These are phyloP conservation scores for Palythoa caribaeorum DNA, from an alignment of 92 coral and sea anemone genomes.

Conservation along the genomic window DNA sequence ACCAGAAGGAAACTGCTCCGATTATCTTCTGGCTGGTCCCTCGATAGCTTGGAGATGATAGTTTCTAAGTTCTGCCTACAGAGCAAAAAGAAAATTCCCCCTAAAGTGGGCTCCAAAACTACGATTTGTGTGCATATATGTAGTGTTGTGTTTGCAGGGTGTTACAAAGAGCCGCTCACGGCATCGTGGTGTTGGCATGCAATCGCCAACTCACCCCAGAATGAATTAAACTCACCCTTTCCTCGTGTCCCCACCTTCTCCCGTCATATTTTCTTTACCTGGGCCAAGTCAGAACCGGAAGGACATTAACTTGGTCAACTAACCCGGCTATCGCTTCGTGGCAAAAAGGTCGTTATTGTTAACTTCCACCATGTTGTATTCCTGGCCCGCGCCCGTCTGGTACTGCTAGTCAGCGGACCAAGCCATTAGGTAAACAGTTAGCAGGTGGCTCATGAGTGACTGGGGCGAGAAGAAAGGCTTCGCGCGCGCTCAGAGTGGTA, in stretches of 20 bases:
- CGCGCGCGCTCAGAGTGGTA: too few relatives aligned
- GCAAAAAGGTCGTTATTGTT: constrained; percentile 92
- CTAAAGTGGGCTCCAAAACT: constrained; percentile 25
- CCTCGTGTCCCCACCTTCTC: constrained; percentile 86
- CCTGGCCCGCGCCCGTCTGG: constrained; percentile 94
- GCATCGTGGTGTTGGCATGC: constrained; percentile 69
- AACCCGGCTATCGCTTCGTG: constrained; percentile 38
- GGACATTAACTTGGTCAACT: constrained; percentile 30
- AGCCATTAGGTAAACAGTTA: constrained; percentile 56
- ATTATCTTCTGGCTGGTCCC: constrained; percentile 92
- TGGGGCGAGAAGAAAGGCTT: constrained; percentile 26
- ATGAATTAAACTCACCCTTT: constrained; percentile 82
- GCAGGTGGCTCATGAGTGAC: constrained; percentile 20
- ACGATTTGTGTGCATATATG: constrained; percentile 41
- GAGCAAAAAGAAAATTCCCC: constrained; percentile 49
- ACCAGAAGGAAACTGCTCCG: constrained; percentile 94
- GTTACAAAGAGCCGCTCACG: constrained; percentile 68
- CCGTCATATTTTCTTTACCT: constrained; percentile 74
- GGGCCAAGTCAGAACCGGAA: constrained; percentile 55
- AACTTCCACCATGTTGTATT: constrained; percentile 89
- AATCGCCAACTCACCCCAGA: constrained; percentile 55
- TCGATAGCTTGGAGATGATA: constrained; percentile 96
- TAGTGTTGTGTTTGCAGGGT: constrained; percentile 62
- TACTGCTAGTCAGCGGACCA: constrained; percentile 95
- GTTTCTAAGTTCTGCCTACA: constrained; percentile 96